A percentile compares a stretch with the other conserved stretches of the same genome.
Conservation (phyloP, 2,797 vertebrate genomes). For the Molothrus ater region DNA sequence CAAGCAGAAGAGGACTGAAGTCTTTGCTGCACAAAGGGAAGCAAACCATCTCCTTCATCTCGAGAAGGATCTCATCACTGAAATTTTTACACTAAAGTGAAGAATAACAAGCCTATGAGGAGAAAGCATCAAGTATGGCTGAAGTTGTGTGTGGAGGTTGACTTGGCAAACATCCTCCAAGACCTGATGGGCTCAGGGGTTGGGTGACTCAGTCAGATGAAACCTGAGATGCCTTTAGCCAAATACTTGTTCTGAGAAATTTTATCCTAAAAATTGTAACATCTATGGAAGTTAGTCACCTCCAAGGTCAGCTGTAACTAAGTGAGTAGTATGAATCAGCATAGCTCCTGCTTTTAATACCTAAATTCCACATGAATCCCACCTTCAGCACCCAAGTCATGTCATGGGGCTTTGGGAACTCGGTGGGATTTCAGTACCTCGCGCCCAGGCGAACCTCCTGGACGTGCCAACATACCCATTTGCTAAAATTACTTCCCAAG, state of each 20-base stretch:
- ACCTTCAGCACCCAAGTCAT: neutral
- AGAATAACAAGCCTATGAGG: neutral
- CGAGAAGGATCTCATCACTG: fast-evolving
- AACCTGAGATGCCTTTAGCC: neutral
- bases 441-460: neutral
- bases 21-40: neutral
- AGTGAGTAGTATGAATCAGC: fast-evolving
- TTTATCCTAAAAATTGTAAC: neutral
- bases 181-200: fast-evolving
- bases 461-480: neutral
- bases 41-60: neutral
- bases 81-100: neutral
- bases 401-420: fast-evolving
- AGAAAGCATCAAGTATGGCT: neutral
- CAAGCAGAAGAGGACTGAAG: neutral
- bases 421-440: neutral
- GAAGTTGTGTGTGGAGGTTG: neutral
- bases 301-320: neutral
- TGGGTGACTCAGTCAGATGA: neutral
- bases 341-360: neutral
- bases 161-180: neutral
- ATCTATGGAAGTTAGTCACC: neutral
- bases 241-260: neutral
- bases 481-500: neutral
- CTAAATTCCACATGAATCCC: neutral